A percentile compares a stretch with the other conserved stretches of the same genome.
phyloP scores from a whole-genome alignment of 1,140 invertebrate species.

The Protaetia brevitarsis region DNA sequence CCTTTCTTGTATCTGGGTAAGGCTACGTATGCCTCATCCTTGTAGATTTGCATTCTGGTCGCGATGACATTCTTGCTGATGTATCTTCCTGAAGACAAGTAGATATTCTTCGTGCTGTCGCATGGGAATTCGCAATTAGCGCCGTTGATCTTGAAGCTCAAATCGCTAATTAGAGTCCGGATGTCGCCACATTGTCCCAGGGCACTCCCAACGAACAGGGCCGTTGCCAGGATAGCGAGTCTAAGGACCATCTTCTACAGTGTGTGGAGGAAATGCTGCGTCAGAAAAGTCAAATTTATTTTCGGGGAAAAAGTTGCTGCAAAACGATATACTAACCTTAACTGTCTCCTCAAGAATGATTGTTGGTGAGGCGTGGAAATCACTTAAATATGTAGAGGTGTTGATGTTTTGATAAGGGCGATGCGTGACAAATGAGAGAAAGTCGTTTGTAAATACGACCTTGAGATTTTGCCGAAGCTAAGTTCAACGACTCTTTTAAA shows the following conservation, averaged over 20 bases:
- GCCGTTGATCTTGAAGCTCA: conserved; percentile 47
- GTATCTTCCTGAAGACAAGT: conserved; percentile 54
- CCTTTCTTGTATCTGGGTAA: conserved; percentile 57
- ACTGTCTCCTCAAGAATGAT: no score
- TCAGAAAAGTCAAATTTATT: no score
- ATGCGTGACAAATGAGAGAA: not conserved
- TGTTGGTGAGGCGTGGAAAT: not conserved
- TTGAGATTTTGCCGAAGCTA: not conserved
- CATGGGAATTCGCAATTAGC: conserved; percentile 57
- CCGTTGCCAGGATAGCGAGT: not conserved
- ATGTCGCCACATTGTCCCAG: conserved; percentile 22
- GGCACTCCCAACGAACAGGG: not conserved
- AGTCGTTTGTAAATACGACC: not conserved
- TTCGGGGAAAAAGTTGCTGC: no score
- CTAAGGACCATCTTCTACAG: not conserved
- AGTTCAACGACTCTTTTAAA: not conserved
- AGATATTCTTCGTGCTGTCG: conserved; percentile 57
- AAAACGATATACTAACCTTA: no score
- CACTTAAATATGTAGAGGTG: not conserved
- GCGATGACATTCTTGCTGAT: conserved; percentile 58
- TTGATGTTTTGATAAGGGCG: not conserved
- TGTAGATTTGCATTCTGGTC: conserved; percentile 59
- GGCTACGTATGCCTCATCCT: conserved; percentile 56
- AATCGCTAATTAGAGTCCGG: conserved; percentile 37
- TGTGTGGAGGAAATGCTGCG: not conserved